A percentile compares a stretch with the other conserved stretches of the same genome.
Conservation (phyloP, 2,797 vertebrate species). For the Limnodromus scolopaceus region DNA sequence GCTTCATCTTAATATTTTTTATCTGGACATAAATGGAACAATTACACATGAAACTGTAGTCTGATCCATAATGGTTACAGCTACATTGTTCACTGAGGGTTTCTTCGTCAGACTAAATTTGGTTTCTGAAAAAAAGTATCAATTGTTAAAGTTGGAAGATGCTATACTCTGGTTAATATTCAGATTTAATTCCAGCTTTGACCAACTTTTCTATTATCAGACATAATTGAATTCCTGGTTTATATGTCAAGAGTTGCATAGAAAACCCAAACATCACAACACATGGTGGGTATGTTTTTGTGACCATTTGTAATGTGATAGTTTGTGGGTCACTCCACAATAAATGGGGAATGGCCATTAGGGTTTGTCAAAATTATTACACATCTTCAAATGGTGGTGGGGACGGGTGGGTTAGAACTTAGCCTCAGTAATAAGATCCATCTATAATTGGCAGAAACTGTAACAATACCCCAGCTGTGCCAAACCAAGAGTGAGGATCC, state of each 20-base stretch:
- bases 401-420: conserved; percentile 25
- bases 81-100: not conserved
- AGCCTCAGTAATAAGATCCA: conserved; percentile 41
- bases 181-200: not conserved
- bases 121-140: not conserved
- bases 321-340: conserved; percentile 39
- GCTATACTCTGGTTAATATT: not conserved
- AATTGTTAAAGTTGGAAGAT: not conserved
- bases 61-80: not conserved
- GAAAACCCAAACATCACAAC: not conserved
- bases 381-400: not conserved
- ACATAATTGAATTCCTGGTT: not conserved
- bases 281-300: not conserved
- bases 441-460: conserved; percentile 7
- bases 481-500: not conserved
- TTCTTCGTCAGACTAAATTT: not conserved
- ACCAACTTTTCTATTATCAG: not conserved
- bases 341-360: conserved; percentile 26
- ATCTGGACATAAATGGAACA: not conserved
- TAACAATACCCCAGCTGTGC: conserved; percentile 11
- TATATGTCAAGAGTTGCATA: not conserved
- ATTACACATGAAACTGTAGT: not conserved
- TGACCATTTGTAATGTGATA: not conserved
- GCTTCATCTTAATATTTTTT: not conserved
- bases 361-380: conserved; percentile 38